Conservation (phyloP, 2,797 vertebrate genomes). For the Margarornis squamiger region DNA sequence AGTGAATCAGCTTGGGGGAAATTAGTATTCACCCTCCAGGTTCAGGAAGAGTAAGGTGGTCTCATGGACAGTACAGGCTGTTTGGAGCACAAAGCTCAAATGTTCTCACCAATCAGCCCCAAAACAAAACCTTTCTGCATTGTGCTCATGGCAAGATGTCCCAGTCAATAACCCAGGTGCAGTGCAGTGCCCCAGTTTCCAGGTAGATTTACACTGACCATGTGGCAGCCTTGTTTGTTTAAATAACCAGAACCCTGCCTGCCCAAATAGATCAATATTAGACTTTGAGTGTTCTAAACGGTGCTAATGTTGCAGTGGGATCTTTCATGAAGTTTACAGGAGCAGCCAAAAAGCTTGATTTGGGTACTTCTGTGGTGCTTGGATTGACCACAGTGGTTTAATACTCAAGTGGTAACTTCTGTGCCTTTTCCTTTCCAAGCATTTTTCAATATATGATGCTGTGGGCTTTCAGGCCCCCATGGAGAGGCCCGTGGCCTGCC, state of each 20-base stretch:
- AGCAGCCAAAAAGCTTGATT: not conserved
- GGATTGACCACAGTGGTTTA: not conserved
- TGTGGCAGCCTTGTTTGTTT: not conserved
- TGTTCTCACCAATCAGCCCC: no score
- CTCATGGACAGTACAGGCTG: not conserved
- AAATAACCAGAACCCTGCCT: not conserved
- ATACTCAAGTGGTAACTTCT: not conserved
- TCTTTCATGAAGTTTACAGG: not conserved
- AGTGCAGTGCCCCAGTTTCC: not conserved
- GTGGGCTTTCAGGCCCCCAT: not conserved
- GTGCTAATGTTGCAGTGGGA: not conserved
- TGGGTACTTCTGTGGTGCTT: not conserved
- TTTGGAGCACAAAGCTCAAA: not conserved
- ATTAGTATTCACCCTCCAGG: not conserved
- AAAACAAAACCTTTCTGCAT: not conserved
- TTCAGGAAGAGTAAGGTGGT: not conserved
- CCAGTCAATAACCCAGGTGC: not conserved
- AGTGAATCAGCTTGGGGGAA: not conserved
- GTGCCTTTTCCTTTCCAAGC: not conserved
- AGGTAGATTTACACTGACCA: not conserved
- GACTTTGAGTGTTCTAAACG: not conserved
- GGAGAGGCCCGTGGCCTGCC: not conserved
- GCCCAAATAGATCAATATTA: not conserved
- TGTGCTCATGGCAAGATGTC: not conserved
- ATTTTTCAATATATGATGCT: not conserved